A percentile compares a stretch with the other conserved stretches of the same genome.
These are phyloP conservation scores for Hesperophylax magnus DNA, from an alignment of 1,140 invertebrate genomes.

Conservation along the genomic window DNA sequence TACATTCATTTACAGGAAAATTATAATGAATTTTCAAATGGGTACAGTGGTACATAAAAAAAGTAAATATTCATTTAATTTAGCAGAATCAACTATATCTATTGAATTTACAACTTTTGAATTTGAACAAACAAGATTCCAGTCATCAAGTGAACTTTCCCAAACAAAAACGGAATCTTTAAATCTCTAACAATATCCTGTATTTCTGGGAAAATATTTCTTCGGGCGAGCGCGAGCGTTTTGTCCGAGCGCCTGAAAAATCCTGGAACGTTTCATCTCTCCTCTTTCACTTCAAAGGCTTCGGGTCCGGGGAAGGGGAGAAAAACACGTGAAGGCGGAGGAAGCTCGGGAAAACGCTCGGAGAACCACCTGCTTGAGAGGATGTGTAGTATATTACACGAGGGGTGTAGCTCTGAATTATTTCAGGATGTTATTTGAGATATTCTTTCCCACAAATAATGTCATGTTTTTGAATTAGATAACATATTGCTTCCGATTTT, in stretches of 20 bases:
- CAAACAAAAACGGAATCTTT: background rate
- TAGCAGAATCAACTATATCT: no score
- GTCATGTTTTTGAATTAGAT: no score
- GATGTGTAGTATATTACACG: background rate
- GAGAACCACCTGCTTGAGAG: background rate
- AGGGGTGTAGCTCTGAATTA: background rate
- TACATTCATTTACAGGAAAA: no score
- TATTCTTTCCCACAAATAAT: background rate
- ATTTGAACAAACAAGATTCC: no score
- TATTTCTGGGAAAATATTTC: background rate
- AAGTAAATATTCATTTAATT: no score
- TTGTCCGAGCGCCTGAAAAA: background rate
- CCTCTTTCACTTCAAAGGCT: constrained; percentile 20
- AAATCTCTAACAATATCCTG: background rate
- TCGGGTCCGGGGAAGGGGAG: background rate
- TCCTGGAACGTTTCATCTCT: constrained; percentile 1
- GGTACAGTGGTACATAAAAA: no score
- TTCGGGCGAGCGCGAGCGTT: background rate
- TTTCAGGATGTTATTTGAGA: background rate
- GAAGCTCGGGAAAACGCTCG: constrained; percentile 4
- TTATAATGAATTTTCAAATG: no score
- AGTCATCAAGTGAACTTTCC: no score
- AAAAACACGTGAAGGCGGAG: background rate
- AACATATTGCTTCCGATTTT: no score
- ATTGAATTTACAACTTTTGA: no score